Conservation (phyloP, 2,797 vertebrate genomes). For the Spatula versicolor region DNA sequence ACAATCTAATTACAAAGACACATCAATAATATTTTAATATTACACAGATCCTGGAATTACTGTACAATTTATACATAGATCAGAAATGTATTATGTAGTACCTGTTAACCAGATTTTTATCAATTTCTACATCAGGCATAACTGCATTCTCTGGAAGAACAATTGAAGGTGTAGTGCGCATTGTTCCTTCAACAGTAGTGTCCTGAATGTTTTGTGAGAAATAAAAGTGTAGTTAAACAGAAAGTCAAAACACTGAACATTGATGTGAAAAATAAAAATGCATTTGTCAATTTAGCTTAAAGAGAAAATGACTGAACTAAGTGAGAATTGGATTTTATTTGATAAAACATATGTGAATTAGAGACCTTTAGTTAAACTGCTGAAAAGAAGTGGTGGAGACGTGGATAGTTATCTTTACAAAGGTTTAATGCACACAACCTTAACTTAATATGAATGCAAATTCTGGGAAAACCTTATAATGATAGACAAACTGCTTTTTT, state of each 20-base stretch:
- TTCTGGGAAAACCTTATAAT: background rate
- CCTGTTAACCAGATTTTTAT: constrained; percentile 85
- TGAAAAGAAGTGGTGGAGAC: background rate
- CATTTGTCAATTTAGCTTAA: background rate
- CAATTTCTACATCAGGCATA: constrained; percentile 78
- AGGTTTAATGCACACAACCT: background rate
- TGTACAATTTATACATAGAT: background rate
- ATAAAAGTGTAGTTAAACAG: constrained; percentile 32
- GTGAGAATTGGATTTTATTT: background rate
- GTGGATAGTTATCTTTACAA: background rate
- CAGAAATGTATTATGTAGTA: constrained; percentile 55
- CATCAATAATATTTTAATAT: background rate
- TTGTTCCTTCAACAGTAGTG: constrained; percentile 72
- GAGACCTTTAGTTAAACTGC: background rate
- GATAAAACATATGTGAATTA: background rate
- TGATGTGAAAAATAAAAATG: background rate
- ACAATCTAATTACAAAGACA: background rate
- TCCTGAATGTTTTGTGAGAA: constrained; percentile 76
- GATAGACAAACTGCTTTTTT: background rate
- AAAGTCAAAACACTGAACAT: background rate
- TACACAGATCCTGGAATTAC: background rate
- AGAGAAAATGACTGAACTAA: background rate
- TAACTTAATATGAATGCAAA: background rate
- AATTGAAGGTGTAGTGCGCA: constrained; percentile 83
- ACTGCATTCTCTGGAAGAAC: constrained; percentile 86